Conservation (phyloP, 2,888 invertebrate species). For the Drosophila anomelani region DNA sequence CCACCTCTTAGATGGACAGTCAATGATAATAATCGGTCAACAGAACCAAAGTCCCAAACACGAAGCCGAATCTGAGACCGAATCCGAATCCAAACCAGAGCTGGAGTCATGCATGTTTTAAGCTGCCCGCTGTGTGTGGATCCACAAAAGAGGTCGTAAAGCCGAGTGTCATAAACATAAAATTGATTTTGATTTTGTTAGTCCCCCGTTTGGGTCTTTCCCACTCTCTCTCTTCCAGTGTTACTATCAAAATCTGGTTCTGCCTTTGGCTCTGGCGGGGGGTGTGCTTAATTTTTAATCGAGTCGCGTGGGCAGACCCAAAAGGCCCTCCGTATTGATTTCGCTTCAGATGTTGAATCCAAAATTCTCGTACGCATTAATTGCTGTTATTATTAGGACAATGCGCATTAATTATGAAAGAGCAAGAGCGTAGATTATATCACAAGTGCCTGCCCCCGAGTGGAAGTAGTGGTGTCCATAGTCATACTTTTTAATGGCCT, state of each 20-base stretch:
- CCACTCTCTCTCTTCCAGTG: slow-evolving; percentile 13
- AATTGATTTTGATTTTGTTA: slow-evolving; percentile 63
- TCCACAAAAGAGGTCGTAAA: slow-evolving; percentile 41
- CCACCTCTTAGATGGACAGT: slow-evolving; percentile 34
- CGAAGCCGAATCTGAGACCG: slow-evolving; percentile 8
- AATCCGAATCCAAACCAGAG: slow-evolving; percentile 10
- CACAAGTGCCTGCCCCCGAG: slow-evolving; percentile 46
- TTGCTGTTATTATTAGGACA: slow-evolving; percentile 68
- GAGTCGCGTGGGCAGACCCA: slow-evolving; percentile 35
- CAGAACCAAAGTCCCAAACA: slow-evolving; percentile 16
- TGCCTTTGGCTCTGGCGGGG: background rate
- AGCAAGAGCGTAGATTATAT: slow-evolving; percentile 56
- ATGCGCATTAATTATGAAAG: slow-evolving; percentile 66
- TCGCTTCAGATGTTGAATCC: slow-evolving; percentile 21
- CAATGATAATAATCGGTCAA: slow-evolving; percentile 35
- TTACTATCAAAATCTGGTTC: slow-evolving; percentile 14
- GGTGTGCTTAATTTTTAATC: slow-evolving; percentile 41
- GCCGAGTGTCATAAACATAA: slow-evolving; percentile 69
- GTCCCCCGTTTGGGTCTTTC: slow-evolving; percentile 22
- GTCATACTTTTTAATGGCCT: slow-evolving; percentile 51
- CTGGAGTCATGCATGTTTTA: slow-evolving; percentile 21
- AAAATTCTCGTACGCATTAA: slow-evolving; percentile 58
- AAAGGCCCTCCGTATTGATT: slow-evolving; percentile 36
- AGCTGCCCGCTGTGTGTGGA: slow-evolving; percentile 53
- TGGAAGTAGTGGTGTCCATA: slow-evolving; percentile 10